A percentile compares a stretch with the other conserved stretches of the same genome.
Evolutionary conservation across 2,888 invertebrate species (phyloP).

Genomic region (Gryllus longicercus): DNA sequence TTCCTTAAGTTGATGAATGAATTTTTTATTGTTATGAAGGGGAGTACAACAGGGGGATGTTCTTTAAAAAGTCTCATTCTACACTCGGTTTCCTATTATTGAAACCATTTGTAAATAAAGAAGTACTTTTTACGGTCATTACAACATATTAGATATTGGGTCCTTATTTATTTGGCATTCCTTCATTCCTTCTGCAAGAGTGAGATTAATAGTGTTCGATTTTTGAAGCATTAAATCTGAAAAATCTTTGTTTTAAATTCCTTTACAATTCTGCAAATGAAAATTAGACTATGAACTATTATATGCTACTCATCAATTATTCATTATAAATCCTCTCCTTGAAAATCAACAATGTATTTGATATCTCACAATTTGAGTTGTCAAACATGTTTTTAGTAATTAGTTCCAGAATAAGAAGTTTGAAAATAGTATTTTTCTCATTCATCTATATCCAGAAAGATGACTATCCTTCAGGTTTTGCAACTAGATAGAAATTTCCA

Average conservation of each 20-base stretch:
- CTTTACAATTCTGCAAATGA: neutral
- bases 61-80: conserved; percentile 27
- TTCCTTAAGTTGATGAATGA: conserved; percentile 6
- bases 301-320: neutral
- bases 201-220: too few species aligned
- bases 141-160: conserved; percentile 38
- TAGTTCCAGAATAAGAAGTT: too few species aligned
- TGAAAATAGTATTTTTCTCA: too few species aligned
- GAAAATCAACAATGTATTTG: too few species aligned
- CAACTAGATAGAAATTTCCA: too few species aligned
- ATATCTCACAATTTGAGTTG: too few species aligned
- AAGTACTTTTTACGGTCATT: conserved; percentile 50
- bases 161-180: conserved; percentile 12
- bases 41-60: conserved; percentile 25
- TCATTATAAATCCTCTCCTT: too few species aligned
- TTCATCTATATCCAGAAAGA: too few species aligned
- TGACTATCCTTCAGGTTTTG: too few species aligned
- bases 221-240: too few species aligned
- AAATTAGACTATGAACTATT: neutral
- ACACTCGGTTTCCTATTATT: conserved; percentile 46
- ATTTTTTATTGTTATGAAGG: neutral
- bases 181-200: neutral
- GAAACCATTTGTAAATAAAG: conserved; percentile 61
- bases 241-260: too few species aligned
- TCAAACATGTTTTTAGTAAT: too few species aligned